phyloP scores from a whole-genome alignment of 2,888 invertebrate species.

The Atethmia centrago region DNA sequence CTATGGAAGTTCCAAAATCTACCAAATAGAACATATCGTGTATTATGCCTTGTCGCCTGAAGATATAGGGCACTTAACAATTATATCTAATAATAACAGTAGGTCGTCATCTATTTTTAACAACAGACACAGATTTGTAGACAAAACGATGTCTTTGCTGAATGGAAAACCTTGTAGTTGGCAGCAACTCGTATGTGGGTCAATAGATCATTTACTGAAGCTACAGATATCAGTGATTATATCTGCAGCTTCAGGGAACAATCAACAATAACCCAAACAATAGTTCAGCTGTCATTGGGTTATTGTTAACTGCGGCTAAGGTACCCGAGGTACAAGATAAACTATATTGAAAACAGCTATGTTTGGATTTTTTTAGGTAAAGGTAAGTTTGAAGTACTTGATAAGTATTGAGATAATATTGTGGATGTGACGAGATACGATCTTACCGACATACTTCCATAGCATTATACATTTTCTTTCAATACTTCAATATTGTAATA shows the following conservation, averaged over 20 bases:
- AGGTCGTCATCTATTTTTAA: constrained; percentile 32
- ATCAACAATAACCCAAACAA: constrained; percentile 6
- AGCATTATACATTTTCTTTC: too few species aligned
- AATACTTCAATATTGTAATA: not conserved
- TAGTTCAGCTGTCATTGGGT: not conserved
- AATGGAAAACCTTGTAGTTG: constrained; percentile 38
- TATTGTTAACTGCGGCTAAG: not conserved
- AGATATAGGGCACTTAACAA: not conserved
- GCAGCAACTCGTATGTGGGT: not conserved
- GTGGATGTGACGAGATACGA: not conserved
- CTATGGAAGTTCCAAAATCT: not conserved
- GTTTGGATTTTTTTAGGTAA: not conserved
- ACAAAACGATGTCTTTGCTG: not conserved
- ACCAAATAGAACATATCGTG: not conserved
- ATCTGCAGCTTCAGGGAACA: not conserved
- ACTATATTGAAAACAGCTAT: constrained; percentile 10
- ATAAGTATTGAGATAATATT: not conserved
- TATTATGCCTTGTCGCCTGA: too few species aligned
- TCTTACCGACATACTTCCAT: not conserved
- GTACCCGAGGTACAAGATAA: not conserved
- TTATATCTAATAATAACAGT: constrained; percentile 28
- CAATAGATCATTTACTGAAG: constrained; percentile 32
- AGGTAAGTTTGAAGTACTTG: not conserved
- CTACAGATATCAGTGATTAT: constrained; percentile 14
- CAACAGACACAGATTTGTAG: constrained; percentile 23